Percentiles rank a stretch among this genome's conserved stretches.
These are phyloP conservation scores for Garrulus glandarius DNA, from an alignment of 2,797 vertebrate species.

Conservation along the genomic window DNA sequence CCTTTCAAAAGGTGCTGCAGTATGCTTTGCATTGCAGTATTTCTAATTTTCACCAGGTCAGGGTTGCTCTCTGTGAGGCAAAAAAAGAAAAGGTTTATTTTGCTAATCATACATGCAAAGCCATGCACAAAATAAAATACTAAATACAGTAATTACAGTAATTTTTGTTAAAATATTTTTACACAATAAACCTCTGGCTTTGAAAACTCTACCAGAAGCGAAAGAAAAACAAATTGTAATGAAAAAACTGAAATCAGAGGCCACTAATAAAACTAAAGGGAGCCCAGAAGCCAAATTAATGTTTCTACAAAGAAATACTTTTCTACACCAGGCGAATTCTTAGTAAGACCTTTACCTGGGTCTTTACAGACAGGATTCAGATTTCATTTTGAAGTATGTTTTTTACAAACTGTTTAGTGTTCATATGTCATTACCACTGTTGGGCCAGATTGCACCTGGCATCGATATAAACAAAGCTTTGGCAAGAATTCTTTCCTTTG, in stretches of 20 bases:
- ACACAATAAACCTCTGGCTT: conserved; percentile 40
- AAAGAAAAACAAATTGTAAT: conserved; percentile 36
- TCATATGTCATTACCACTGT: conserved; percentile 74
- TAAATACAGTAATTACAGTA: conserved; percentile 33
- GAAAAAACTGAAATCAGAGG: conserved; percentile 49
- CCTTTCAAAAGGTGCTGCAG: conserved; percentile 9
- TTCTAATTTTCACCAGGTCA: conserved; percentile 28
- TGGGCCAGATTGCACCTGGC: conserved; percentile 75
- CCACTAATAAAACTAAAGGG: conserved; percentile 54
- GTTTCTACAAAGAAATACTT: conserved; percentile 40
- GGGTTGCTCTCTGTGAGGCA: neutral
- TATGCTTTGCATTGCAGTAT: neutral
- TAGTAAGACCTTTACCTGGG: conserved; percentile 47
- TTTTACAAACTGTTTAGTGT: conserved; percentile 65
- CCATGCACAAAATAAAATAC: neutral
- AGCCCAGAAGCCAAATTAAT: conserved; percentile 52
- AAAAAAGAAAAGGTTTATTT: conserved; percentile 9
- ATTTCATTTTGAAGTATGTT: conserved; percentile 58
- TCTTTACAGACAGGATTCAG: conserved; percentile 49
- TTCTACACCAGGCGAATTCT: conserved; percentile 7
- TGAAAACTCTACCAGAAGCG: conserved; percentile 43
- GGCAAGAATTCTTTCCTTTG: conserved; percentile 71
- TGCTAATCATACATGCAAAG: neutral
- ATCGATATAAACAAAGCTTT: conserved; percentile 70
- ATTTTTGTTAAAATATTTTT: conserved; percentile 51